Base-by-base conservation (phyloP, 2,797 vertebrate species). In the Sciurus vulgaris region DNA sequence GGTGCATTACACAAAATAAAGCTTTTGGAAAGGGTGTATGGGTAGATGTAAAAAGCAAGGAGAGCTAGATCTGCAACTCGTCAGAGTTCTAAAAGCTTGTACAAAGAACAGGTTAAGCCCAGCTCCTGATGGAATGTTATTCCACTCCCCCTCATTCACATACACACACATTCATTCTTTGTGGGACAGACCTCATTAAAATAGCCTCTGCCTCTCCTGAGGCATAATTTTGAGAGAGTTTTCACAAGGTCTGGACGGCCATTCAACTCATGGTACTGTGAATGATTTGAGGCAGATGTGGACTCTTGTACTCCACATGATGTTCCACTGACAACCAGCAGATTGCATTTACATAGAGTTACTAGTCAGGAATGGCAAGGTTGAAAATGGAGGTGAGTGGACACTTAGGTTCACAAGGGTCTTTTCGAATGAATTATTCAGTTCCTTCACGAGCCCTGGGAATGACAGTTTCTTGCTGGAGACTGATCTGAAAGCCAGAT, bases 151-250 rank as follows among this genome's bases (percentile, higher is more conserved):
- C n/a, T 9, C 0, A 6, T 3, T 33, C 17, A 81, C 7, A 41
- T 9, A n/a, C 11, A 24, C 2, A 7, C 26, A 28, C 54, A 70
- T 26, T 73, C 26, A n/a, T 70, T 63, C 44, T 63, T 24, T 59
- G 17, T 59, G 65, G 30, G 22, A 65, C 47, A 82, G 83, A 63
- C 17, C n/a, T 94, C 22, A 1, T 44, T 51, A 11, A 54, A 79
- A 76, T 61, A 88, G 61, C 18, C n/a, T 90, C 20, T 92, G 33
- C 6, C 13, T 47, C 20, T 13, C 56, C 47, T 47, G 35, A 69
- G n/a, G 38, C n/a, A 24, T 86, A 63, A 84, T 67, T 92, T 59
- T 88, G 72, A 47, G 72, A n/a, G 28, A 93, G 44, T 70, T 93
- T 67, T 67, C 38, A 22, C 11, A 63, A 54, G 59, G n/a, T 70